Percentiles rank a stretch among this genome's conserved stretches.
Conservation (phyloP, 2,888 invertebrate species). For the Agrotis puta region DNA sequence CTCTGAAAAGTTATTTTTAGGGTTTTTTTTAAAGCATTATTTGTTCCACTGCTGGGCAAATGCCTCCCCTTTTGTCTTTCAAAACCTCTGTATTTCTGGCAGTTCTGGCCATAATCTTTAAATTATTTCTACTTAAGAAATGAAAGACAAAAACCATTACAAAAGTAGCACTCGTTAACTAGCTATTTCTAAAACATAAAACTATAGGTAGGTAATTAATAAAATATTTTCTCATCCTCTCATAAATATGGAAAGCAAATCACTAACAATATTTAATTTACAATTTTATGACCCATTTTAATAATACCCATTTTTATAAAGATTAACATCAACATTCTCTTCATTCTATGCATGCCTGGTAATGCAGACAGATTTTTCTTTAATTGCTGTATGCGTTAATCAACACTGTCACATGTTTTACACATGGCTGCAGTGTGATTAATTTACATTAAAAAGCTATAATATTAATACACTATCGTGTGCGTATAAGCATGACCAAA, state of each 20-base stretch:
- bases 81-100: too few relatives aligned
- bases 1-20: too few relatives aligned
- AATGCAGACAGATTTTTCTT: not conserved
- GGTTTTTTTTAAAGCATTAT: too few relatives aligned
- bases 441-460: not conserved
- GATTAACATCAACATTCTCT: conserved; percentile 5
- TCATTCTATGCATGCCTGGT: conserved; percentile 12
- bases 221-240: not conserved
- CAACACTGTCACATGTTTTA: conserved; percentile 2
- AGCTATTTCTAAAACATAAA: too few relatives aligned
- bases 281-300: conserved; percentile 1
- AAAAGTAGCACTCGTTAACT: too few relatives aligned
- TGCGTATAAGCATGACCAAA: too few relatives aligned
- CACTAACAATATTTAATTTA: not conserved
- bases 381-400: conserved; percentile 14
- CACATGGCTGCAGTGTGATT: conserved; percentile 9
- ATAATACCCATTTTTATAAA: not conserved
- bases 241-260: not conserved
- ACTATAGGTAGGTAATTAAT: not conserved
- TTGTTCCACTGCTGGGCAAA: too few relatives aligned
- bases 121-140: too few relatives aligned
- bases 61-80: too few relatives aligned
- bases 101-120: too few relatives aligned
- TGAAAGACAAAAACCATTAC: too few relatives aligned
- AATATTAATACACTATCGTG: not conserved